Evolutionary conservation across 2,113 vertebrate genomes (phyloP).

Genomic region (Datnioides undecimradiatus): DNA sequence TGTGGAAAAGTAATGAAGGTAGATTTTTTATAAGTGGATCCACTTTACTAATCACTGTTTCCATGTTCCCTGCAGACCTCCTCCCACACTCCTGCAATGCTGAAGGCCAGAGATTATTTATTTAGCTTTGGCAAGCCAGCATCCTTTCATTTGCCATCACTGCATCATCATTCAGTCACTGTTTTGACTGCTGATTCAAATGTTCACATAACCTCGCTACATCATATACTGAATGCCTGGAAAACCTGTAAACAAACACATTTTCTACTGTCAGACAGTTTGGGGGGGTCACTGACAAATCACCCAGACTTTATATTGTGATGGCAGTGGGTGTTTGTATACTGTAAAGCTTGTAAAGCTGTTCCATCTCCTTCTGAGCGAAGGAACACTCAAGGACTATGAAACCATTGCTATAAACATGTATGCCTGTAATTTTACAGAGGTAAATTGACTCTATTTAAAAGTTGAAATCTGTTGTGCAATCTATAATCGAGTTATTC

Average conservation of each 20-base stretch:
- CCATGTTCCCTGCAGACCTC: conserved; percentile 62
- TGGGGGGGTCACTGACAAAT: background rate
- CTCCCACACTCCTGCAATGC: conserved; percentile 67
- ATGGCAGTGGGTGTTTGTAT: conserved; percentile 15
- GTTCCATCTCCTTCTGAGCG: conserved; percentile 4
- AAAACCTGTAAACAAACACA: background rate
- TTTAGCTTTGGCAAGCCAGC: conserved; percentile 50
- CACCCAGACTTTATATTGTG: conserved; percentile 7
- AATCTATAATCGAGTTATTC: background rate
- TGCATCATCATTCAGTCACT: conserved; percentile 8
- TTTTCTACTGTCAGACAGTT: background rate
- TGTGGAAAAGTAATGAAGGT: conserved; percentile 59
- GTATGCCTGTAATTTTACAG: background rate
- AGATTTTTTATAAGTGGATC: conserved; percentile 62
- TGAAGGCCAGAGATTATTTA: conserved; percentile 63
- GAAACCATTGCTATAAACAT: background rate
- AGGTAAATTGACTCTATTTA: background rate
- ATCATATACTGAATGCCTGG: background rate
- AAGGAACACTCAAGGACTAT: conserved; percentile 25
- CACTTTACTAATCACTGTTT: conserved; percentile 72
- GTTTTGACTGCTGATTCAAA: conserved; percentile 34
- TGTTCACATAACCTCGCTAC: background rate
- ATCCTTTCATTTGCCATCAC: conserved; percentile 24
- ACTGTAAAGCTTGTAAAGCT: background rate
- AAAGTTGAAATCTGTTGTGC: conserved; percentile 1